Base-by-base conservation (phyloP, 2,888 invertebrate genomes). In the Tenthredo livida region DNA sequence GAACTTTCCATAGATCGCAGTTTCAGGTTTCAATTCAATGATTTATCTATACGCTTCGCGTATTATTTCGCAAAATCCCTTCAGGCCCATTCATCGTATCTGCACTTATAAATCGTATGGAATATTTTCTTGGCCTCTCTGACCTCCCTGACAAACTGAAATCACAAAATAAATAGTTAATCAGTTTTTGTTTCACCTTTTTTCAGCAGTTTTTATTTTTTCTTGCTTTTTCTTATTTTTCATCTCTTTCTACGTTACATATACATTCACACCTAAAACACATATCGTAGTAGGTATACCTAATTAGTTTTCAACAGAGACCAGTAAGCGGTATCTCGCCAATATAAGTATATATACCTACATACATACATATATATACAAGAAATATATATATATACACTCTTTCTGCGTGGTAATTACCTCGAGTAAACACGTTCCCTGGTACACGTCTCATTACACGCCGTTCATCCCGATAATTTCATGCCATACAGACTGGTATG, bases 381-480 rank as follows among this genome's bases (percentile, higher is more conserved):
- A 29, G 29, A 29, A 29, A 29, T 3, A 25, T 10, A 10, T 6
- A 33, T 29, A 33, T 33, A 25, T 33, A 17, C 33, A 25, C 15
- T 29, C 6, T 67, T 67, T 67, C 67, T 67, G 17, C 67, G 67
- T 15, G 33, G 67, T 73, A 73, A 40, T 43, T 43, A 73, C 43
- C 2, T 10, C 40, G 72, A 73, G 72, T 73, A 73, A 73, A 73
- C 72, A 73, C 40, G 40, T 73, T 73, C 72, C 12, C 43, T 21
- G 72, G 43, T 73, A 43, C 37, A 73, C 29, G 47, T 47, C 47
- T 40, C 40, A 43, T 73, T 67, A 67, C 67, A 33, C 67, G 29
- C 33, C 33, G 67, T 67, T 67, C 67, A 67, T 67, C 67, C 17
- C 67, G 67, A 67, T 67, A 67, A 73, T 73, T 43, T 73, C 40